Percentiles rank a stretch among this genome's conserved stretches.
Evolutionary conservation across 1,140 invertebrate species (phyloP).

Genomic region (Heliconius himera): DNA sequence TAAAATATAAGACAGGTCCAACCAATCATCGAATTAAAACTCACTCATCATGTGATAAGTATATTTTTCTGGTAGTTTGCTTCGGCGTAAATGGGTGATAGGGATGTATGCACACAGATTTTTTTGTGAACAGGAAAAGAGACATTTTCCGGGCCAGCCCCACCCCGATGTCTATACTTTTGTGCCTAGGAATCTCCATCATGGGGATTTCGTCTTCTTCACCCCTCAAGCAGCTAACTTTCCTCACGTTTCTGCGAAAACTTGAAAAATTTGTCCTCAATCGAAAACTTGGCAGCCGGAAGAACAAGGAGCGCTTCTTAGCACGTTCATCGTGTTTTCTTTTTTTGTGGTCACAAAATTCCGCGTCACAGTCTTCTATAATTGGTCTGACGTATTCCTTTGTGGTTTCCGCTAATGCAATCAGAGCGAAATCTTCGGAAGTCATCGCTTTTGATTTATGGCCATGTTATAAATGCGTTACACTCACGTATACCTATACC

Average conservation of each 20-base stretch:
- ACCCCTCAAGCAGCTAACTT: constrained; percentile 62
- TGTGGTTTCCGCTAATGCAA: constrained; percentile 54
- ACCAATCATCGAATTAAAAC: neutral
- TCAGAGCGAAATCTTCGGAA: constrained; percentile 56
- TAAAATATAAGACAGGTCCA: constrained; percentile 1
- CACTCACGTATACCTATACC: constrained; percentile 20
- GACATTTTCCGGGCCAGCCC: constrained; percentile 67
- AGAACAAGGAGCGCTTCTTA: constrained; percentile 41
- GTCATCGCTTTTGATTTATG: constrained; percentile 61
- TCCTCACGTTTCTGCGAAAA: constrained; percentile 52
- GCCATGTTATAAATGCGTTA: constrained; percentile 54
- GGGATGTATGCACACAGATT: constrained; percentile 67
- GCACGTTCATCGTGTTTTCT: constrained; percentile 34
- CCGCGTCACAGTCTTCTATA: constrained; percentile 39
- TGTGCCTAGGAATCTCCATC: constrained; percentile 61
- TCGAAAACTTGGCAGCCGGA: constrained; percentile 51
- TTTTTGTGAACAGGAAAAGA: constrained; percentile 69
- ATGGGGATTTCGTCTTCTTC: constrained; percentile 59
- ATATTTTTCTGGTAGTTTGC: constrained; percentile 69
- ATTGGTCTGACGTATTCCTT: constrained; percentile 48
- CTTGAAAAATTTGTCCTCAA: constrained; percentile 51
- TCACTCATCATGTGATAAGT: constrained; percentile 43
- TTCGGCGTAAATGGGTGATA: constrained; percentile 74
- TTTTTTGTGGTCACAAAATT: constrained; percentile 35
- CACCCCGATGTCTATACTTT: constrained; percentile 70